A percentile compares a stretch with the other conserved stretches of the same genome.
phyloP scores from a whole-genome alignment of 2,113 vertebrate species.

The Myrmecophaga tridactyla region DNA sequence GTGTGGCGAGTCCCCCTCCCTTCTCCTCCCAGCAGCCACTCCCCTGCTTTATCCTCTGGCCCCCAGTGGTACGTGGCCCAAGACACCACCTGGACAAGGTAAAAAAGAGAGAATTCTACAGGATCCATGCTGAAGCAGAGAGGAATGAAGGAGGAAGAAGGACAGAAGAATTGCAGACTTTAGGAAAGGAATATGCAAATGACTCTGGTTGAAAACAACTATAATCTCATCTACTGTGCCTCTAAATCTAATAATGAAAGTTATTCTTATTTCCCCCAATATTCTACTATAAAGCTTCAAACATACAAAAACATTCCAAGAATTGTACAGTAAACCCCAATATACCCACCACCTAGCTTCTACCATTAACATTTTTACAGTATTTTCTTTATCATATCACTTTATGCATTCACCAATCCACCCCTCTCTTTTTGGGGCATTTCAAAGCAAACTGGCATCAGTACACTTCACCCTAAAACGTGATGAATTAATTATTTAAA shows the following conservation, averaged over 20 bases:
- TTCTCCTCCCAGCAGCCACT: not conserved
- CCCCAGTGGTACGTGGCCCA: not conserved
- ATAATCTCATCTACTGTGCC: not conserved
- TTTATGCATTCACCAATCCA: no score
- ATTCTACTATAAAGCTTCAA: no score
- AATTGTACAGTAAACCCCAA: no score
- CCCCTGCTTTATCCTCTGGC: not conserved
- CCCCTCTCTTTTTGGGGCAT: no score
- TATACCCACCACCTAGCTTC: no score
- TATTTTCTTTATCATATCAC: no score
- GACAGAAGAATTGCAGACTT: not conserved
- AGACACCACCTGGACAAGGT: not conserved
- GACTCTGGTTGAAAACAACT: not conserved
- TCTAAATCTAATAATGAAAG: not conserved
- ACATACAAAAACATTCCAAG: no score
- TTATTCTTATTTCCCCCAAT: not conserved
- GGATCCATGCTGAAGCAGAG: not conserved
- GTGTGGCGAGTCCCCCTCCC: not conserved
- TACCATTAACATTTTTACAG: no score
- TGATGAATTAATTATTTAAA: not conserved
- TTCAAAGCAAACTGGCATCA: no score
- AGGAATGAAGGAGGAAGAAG: not conserved
- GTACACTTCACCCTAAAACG: no score
- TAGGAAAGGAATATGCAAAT: not conserved
- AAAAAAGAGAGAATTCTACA: not conserved